Conservation (phyloP, 2,797 vertebrate species). For the Miichthys miiuy region DNA sequence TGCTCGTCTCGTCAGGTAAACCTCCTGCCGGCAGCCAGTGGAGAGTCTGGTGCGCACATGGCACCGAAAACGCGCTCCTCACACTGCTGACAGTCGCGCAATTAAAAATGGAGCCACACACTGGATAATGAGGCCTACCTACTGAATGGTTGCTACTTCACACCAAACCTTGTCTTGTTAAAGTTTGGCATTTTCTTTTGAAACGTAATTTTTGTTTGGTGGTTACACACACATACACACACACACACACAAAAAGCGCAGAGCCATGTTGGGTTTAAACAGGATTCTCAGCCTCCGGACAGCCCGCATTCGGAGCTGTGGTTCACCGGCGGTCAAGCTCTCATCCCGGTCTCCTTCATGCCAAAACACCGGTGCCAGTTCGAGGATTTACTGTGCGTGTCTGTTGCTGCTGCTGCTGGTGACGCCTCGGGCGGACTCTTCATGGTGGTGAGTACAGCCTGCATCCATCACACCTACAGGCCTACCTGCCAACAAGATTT, state of each 20-base stretch:
- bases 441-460: conserved; percentile 93
- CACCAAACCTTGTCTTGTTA: conserved; percentile 18
- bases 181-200: conserved; percentile 25
- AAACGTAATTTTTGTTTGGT: not conserved
- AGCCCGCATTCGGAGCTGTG: conserved; percentile 73
- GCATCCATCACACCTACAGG: conserved; percentile 44
- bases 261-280: conserved; percentile 86
- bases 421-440: conserved; percentile 93
- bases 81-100: conserved; percentile 66
- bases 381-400: conserved; percentile 88
- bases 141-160: conserved; percentile 21
- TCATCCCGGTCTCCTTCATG: conserved; percentile 69
- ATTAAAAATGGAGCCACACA: conserved; percentile 58
- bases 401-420: conserved; percentile 91
- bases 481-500: conserved; percentile 11
- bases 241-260: not conserved
- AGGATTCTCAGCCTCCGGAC: conserved; percentile 84
- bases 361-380: conserved; percentile 80
- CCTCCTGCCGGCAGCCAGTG: conserved; percentile 36
- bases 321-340: conserved; percentile 73
- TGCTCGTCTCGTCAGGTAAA: conserved; percentile 65
- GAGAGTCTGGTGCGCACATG: conserved; percentile 75
- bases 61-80: conserved; percentile 63
- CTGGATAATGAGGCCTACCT: conserved; percentile 65
- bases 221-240: not conserved